Conservation (phyloP, 2,888 invertebrate genomes). For the Nasonia oneida region DNA sequence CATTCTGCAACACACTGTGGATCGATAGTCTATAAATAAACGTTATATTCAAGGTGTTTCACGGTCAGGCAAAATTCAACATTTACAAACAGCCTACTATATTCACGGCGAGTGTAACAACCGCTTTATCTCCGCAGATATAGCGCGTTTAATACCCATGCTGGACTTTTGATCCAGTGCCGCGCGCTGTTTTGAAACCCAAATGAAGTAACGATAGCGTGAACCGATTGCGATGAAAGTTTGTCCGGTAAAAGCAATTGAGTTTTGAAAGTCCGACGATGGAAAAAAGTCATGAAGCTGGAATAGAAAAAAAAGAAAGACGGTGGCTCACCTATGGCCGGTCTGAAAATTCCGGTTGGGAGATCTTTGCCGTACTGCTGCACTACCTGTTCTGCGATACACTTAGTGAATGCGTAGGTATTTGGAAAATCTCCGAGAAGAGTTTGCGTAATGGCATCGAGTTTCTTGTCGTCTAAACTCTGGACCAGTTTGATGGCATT, state of each 20-base stretch:
- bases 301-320: constrained; percentile 1
- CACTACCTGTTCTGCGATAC: constrained; percentile 84
- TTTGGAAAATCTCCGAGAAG: constrained; percentile 82
- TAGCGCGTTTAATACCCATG: background rate
- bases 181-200: background rate
- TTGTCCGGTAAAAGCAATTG: constrained; percentile 18
- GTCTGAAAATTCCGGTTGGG: constrained; percentile 85
- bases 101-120: background rate
- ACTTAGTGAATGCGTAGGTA: constrained; percentile 88
- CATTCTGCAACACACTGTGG: background rate
- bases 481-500: constrained; percentile 75
- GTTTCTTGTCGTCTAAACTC: constrained; percentile 75
- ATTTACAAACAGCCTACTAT: background rate
- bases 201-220: background rate
- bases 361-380: constrained; percentile 81
- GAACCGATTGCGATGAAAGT: constrained; percentile 17
- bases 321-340: constrained; percentile 83
- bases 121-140: background rate
- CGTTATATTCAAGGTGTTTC: background rate
- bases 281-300: background rate
- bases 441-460: constrained; percentile 74
- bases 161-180: background rate
- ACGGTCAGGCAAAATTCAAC: background rate
- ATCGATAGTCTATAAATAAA: background rate
- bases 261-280: constrained; percentile 25